phyloP scores from a whole-genome alignment of 2,113 vertebrate genomes.

The Acanthisitta chloris region DNA sequence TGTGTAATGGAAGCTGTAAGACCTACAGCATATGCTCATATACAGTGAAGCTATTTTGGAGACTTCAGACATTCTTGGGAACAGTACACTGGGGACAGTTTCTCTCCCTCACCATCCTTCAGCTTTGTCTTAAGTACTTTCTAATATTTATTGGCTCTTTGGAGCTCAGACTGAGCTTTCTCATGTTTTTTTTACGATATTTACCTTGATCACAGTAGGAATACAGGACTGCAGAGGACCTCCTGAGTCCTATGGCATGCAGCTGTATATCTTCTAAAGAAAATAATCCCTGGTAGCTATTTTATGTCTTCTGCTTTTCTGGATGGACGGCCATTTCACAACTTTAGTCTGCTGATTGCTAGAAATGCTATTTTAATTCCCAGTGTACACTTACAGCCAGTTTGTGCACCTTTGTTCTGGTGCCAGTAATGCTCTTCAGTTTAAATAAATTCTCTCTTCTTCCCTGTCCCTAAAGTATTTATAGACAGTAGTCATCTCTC shows the following conservation, averaged over 20 bases:
- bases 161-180: neutral
- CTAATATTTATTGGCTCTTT: neutral
- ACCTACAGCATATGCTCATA: neutral
- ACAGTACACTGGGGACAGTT: neutral
- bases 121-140: neutral
- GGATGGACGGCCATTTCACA: neutral
- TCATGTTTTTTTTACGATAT: neutral
- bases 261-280: neutral
- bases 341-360: neutral
- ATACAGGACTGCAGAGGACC: neutral
- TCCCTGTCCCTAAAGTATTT: neutral
- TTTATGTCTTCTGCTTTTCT: neutral
- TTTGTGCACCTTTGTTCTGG: neutral
- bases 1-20: neutral
- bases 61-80: neutral
- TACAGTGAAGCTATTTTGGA: neutral
- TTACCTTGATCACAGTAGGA: neutral
- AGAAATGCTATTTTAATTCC: neutral
- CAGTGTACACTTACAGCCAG: neutral
- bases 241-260: neutral
- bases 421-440: neutral
- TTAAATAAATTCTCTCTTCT: neutral
- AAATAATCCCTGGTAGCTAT: neutral
- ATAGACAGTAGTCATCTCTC: neutral
- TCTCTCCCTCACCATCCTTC: neutral